Base-by-base conservation (phyloP, 2,797 vertebrate genomes). In the Xiphorhynchus erythropygius region DNA sequence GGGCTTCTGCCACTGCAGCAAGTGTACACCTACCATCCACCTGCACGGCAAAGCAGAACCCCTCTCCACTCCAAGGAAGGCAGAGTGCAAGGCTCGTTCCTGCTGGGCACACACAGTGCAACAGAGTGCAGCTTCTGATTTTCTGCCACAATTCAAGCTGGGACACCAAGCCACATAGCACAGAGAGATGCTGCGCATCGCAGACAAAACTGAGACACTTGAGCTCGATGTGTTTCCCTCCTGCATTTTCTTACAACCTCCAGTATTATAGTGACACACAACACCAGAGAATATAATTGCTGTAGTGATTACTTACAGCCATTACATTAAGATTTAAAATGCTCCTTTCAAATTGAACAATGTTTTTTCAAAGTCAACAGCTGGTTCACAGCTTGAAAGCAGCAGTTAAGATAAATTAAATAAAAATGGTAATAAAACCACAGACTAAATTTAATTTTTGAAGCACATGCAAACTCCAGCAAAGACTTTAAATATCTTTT, bases 401-500 rank as follows among this genome's bases (percentile, higher is more conserved):
- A 98, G 97, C 97, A 93, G 93, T 98, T 98, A 98, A 97, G 97
- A 98, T 98, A 98, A 98, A 98, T 98, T 98, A 98, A 98, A 98
- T 98, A 97, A 98, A 98, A 98, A 95, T 94, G 96, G 96, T 98
- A 98, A 98, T 98, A 98, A 98, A 98, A 98, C 97, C 96, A 97
- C 97, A 96, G 96, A 85, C 97, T 97, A 98, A 97, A 98, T 98
- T 98, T 98, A 98, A 98, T 98, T 97, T 98, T 97, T 96, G 92
- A 96, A 97, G 95, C 96, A 92, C 93, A 85, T 84, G 95, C 84
- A 96, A 97, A 94, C 96, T 96, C 91, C 41, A 86, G 89, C 83
- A 96, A 82, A 77, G 56, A 86, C 94, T 97, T 97, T 97, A 88
- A 96, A 94, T 74, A 94, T 64, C 93, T 96, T 94, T 96, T 93